These are phyloP conservation scores for Tiaroga cobitis DNA, from an alignment of 2,797 vertebrate genomes.

Conservation along the genomic window DNA sequence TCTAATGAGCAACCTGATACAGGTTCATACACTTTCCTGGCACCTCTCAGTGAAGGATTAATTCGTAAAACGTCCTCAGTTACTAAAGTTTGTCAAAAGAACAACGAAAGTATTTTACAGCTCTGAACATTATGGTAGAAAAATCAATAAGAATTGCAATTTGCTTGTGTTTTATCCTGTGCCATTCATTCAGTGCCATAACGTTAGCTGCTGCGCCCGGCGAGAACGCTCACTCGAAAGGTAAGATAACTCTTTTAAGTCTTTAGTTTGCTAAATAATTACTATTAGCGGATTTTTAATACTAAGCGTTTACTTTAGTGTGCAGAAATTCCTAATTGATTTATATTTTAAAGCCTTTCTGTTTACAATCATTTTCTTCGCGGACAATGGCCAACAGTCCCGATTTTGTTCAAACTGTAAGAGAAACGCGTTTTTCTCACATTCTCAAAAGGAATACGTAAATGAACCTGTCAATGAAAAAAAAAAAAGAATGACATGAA, in stretches of 20 bases:
- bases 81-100: constrained; percentile 25
- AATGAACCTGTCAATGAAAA: constrained; percentile 1
- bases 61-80: constrained; percentile 48
- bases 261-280: neutral
- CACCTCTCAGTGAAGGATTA: constrained; percentile 43
- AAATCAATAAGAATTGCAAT: constrained; percentile 65
- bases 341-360: neutral
- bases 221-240: constrained; percentile 27
- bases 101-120: constrained; percentile 7
- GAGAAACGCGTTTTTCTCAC: neutral
- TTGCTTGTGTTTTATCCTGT: constrained; percentile 68
- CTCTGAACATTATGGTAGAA: constrained; percentile 56
- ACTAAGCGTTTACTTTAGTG: neutral
- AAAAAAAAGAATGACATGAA: neutral
- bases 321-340: neutral
- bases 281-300: neutral
- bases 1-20: constrained; percentile 70
- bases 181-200: constrained; percentile 51
- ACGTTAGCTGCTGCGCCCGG: constrained; percentile 21
- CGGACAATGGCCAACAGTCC: neutral
- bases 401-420: neutral
- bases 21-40: constrained; percentile 62
- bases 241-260: constrained; percentile 33
- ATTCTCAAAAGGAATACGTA: neutral
- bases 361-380: neutral